Evolutionary conservation across 2,888 invertebrate species (phyloP), one percentile per base, ranked within the genome.

Genomic region (Oxytorus armatus): DNA sequence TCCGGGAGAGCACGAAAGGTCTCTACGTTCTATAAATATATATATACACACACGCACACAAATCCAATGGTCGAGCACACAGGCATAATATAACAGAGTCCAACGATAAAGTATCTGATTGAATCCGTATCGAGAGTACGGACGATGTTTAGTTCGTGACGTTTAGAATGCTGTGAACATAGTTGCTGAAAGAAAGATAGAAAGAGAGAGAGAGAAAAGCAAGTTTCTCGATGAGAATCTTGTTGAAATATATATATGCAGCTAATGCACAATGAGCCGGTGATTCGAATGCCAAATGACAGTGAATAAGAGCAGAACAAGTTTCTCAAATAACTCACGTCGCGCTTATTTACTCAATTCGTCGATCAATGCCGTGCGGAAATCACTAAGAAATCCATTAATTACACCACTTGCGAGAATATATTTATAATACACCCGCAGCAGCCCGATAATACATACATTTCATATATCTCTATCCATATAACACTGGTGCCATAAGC

Each of bases 1-100:
- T 83, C 79, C 79, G 66, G 81, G 83, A 69, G 77, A 55, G 63
- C 73, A 55, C 53, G 70, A 68, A 47, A 68, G 77, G 68, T 68
- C 49, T 73, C 55, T 49, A 11, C 39, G 55, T 65, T 39, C 68
- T 51, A 55, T 51, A n/a, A 18, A 57, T 18, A 33, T 25, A 51
- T 53, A 44, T 53, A 42, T 25, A 51, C 55, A 18, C 44, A 55
- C 49, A 36, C 23, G 59, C 65, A n/a, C 11, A 2, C 11, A 18
- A 23, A 61, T n/a, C 23, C 10, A 8, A 16, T 7, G 36, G 14
- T 8, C 18, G 16, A 25, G 44, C 39, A 66, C 74, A 33, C 65
- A 59, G 70, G 61, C 70, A 65, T 59, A 76, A 72, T 66, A 44
- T n/a, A 65, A 39, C 39, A 65, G 18, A 55, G 29, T 57, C 14